Evolutionary conservation across 2,797 vertebrate genomes (phyloP).

Genomic region (Enteromius fasciolatus): DNA sequence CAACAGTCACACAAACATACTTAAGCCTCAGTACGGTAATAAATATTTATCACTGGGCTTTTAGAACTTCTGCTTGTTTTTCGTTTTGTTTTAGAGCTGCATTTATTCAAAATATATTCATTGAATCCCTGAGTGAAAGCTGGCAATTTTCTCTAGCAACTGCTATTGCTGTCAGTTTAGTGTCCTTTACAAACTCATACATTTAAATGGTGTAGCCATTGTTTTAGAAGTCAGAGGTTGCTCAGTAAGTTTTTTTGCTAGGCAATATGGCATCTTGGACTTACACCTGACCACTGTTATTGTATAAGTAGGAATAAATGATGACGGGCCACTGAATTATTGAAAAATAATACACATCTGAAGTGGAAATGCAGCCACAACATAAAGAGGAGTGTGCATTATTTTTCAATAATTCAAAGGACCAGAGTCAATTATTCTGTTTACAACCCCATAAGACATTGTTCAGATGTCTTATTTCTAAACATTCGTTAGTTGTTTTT

Average conservation of each 20-base stretch:
- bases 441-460: background rate
- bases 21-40: conserved; percentile 38
- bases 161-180: conserved; percentile 38
- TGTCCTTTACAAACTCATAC: conserved; percentile 17
- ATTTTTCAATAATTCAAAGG: background rate
- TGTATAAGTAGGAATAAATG: background rate
- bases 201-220: conserved; percentile 8
- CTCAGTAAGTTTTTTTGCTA: background rate
- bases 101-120: conserved; percentile 38
- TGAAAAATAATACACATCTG: background rate
- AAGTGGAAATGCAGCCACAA: background rate
- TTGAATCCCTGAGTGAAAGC: conserved; percentile 38
- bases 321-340: background rate
- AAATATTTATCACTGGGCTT: conserved; percentile 42
- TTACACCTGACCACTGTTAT: background rate
- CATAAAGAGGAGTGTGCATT: background rate
- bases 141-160: conserved; percentile 36
- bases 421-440: background rate
- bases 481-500: background rate
- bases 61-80: conserved; percentile 11
- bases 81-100: conserved; percentile 22
- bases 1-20: conserved; percentile 47
- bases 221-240: background rate
- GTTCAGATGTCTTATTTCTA: background rate
- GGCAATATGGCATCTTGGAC: background rate